These are phyloP conservation scores for Clarias platycephalus DNA, from an alignment of 2,797 vertebrate species.

Conservation along the genomic window DNA sequence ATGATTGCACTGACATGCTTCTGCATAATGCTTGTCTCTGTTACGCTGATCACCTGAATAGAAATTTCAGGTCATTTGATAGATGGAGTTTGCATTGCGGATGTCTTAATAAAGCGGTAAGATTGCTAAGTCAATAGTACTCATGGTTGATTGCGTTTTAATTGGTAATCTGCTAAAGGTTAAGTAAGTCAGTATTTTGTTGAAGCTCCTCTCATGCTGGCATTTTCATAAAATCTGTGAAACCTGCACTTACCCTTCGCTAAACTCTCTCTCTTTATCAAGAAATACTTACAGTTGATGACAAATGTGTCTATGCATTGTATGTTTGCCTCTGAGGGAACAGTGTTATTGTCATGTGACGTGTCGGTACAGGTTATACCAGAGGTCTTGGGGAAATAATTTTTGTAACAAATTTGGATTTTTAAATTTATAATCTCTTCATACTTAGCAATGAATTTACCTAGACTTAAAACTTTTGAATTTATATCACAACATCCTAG, in stretches of 20 bases:
- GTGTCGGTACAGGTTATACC: not conserved
- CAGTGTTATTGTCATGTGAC: not conserved
- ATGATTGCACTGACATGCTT: slow-evolving; percentile 10
- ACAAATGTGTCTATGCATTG: not conserved
- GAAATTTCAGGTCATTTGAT: slow-evolving; percentile 21
- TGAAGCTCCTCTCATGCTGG: slow-evolving; percentile 9
- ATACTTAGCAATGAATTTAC: not conserved
- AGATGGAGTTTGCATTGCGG: slow-evolving; percentile 23
- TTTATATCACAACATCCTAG: not conserved
- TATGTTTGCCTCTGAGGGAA: not conserved
- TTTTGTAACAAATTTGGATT: not conserved
- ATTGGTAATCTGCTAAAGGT: slow-evolving; percentile 24
- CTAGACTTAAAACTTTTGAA: not conserved
- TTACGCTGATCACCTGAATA: slow-evolving; percentile 25
- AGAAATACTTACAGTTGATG: not conserved
- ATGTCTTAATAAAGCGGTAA: slow-evolving; percentile 23
- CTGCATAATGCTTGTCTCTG: slow-evolving; percentile 4
- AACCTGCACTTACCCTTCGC: not conserved
- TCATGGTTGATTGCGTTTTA: slow-evolving; percentile 35
- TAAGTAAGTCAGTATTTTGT: slow-evolving; percentile 39
- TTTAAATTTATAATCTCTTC: not conserved
- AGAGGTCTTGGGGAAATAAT: not conserved
- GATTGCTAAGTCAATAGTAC: slow-evolving; percentile 34
- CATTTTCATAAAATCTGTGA: slow-evolving; percentile 10
- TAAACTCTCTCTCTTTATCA: not conserved